phyloP scores from a whole-genome alignment of 2,113 vertebrate genomes.

The Melanocharis versteri region DNA sequence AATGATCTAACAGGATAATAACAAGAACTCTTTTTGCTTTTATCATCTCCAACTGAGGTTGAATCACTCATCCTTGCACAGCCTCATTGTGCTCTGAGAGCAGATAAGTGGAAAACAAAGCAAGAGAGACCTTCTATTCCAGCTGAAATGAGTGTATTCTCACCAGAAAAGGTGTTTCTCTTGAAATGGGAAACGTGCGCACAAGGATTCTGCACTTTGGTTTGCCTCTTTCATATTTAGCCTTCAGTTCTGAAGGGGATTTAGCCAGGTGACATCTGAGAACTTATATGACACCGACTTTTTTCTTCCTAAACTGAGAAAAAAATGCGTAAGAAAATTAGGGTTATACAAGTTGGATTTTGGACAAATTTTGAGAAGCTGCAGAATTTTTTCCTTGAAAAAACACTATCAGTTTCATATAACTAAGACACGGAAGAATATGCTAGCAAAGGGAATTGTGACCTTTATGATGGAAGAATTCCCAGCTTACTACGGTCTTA shows the following conservation, averaged over 20 bases:
- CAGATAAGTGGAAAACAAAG: neutral
- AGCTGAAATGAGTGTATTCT: neutral
- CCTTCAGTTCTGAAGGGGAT: neutral
- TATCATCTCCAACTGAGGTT: neutral
- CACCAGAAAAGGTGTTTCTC: neutral
- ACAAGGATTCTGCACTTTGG: neutral
- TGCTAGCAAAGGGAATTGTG: neutral
- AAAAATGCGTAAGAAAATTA: neutral
- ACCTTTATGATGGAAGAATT: neutral
- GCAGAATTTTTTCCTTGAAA: neutral
- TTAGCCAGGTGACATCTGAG: neutral
- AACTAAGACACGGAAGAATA: neutral
- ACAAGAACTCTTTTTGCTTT: neutral
- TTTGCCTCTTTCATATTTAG: neutral
- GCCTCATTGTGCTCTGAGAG: neutral
- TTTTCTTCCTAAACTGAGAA: neutral
- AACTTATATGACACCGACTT: neutral
- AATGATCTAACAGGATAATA: neutral
- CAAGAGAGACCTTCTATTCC: neutral
- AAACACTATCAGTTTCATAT: neutral
- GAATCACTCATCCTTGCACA: neutral
- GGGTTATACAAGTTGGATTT: neutral
- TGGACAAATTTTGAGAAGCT: neutral
- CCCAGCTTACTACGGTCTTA: neutral
- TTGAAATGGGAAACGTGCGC: neutral